phyloP scores from a whole-genome alignment of 1,140 invertebrate species.

The Macrocentrus cingulum region DNA sequence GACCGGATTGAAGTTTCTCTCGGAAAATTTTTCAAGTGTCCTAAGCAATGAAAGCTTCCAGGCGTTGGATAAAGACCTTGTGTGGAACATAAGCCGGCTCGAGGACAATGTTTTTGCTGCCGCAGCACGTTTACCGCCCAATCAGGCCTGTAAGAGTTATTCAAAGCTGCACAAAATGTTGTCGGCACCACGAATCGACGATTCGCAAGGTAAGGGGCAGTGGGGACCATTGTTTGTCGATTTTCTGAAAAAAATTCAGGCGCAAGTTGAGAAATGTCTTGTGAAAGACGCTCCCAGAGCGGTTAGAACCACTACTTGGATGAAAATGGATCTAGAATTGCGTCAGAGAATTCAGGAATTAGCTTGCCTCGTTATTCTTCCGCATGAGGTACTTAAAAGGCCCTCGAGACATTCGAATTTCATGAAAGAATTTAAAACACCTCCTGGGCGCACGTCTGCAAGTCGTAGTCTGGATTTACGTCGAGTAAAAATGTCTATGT shows the following conservation, averaged over 20 bases:
- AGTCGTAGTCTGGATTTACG: slow-evolving; percentile 60
- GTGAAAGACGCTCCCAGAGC: slow-evolving; percentile 65
- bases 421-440: slow-evolving; percentile 45
- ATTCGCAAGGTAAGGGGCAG: slow-evolving; percentile 45
- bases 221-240: slow-evolving; percentile 57
- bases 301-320: slow-evolving; percentile 66
- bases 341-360: slow-evolving; percentile 64
- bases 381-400: slow-evolving; percentile 48
- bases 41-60: slow-evolving; percentile 67
- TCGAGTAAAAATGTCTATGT: slow-evolving; percentile 63
- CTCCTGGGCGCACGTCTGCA: slow-evolving; percentile 37
- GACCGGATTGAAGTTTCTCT: slow-evolving; percentile 65
- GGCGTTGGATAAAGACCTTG: slow-evolving; percentile 65
- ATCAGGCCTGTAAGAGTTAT: slow-evolving; percentile 73
- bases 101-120: slow-evolving; percentile 69
- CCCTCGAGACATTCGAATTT: slow-evolving; percentile 52
- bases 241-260: slow-evolving; percentile 53
- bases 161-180: slow-evolving; percentile 57
- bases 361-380: slow-evolving; percentile 61
- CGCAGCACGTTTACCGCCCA: slow-evolving; percentile 65
- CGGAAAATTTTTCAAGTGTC: slow-evolving; percentile 68
- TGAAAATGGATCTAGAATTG: slow-evolving; percentile 65
- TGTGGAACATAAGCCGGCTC: slow-evolving; percentile 68
- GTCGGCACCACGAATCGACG: slow-evolving; percentile 35
- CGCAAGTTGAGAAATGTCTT: slow-evolving; percentile 65